phyloP scores from a whole-genome alignment of 2,113 vertebrate species.

The Amphilophus citrinellus region DNA sequence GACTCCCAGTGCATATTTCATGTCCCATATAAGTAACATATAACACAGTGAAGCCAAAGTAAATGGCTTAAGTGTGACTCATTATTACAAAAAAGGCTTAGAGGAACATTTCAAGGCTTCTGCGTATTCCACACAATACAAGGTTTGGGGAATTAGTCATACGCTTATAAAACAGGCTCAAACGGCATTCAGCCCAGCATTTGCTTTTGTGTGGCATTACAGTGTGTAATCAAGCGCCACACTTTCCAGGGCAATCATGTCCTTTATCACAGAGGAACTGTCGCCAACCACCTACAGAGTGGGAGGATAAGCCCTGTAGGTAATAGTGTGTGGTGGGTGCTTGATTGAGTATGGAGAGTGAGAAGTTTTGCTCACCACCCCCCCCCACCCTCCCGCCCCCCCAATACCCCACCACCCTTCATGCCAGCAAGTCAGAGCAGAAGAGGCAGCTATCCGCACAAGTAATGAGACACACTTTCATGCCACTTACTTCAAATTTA shows the following conservation, averaged over 20 bases:
- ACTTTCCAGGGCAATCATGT: slow-evolving; percentile 57
- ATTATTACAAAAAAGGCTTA: slow-evolving; percentile 38
- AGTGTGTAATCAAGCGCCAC: slow-evolving; percentile 67
- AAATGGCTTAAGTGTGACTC: slow-evolving; percentile 48
- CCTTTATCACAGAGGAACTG: slow-evolving; percentile 64
- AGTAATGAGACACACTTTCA: slow-evolving; percentile 56
- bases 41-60: slow-evolving; percentile 24
- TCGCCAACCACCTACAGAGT: slow-evolving; percentile 67
- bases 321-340: slow-evolving; percentile 54
- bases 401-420: background rate
- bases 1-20: slow-evolving; percentile 6
- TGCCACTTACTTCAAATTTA: slow-evolving; percentile 59
- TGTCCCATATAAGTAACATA: slow-evolving; percentile 23
- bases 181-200: slow-evolving; percentile 36
- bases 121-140: slow-evolving; percentile 44
- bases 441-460: slow-evolving; percentile 38
- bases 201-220: slow-evolving; percentile 61
- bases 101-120: slow-evolving; percentile 49
- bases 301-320: slow-evolving; percentile 60
- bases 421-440: slow-evolving; percentile 54
- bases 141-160: slow-evolving; percentile 60
- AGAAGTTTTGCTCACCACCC: slow-evolving; percentile 52
- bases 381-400: background rate
- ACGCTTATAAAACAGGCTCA: slow-evolving; percentile 53
- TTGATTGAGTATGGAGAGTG: slow-evolving; percentile 62